Conservation (phyloP, 2,113 vertebrate species). For the Progne subis region DNA sequence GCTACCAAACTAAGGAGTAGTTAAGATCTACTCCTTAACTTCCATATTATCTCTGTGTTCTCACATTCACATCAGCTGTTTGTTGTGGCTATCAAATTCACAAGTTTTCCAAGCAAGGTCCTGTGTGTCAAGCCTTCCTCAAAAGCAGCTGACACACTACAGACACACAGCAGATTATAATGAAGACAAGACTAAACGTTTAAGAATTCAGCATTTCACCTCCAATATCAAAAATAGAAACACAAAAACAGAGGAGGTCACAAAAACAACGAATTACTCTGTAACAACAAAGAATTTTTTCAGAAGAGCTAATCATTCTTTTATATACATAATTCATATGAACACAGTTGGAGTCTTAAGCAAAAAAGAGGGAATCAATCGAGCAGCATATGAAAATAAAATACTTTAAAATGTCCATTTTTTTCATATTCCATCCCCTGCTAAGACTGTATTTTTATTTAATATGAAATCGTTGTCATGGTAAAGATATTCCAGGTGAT, state of each 20-base stretch:
- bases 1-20: neutral
- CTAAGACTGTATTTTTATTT: neutral
- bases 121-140: neutral
- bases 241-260: neutral
- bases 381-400: neutral
- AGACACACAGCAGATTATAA: neutral
- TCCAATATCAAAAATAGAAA: neutral
- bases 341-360: neutral
- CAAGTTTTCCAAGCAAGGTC: neutral
- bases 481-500: neutral
- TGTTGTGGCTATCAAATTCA: slow-evolving; percentile 7
- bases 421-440: neutral
- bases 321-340: neutral
- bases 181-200: neutral
- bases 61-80: slow-evolving; percentile 21
- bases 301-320: neutral
- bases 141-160: neutral
- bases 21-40: neutral
- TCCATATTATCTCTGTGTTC: neutral
- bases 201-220: neutral
- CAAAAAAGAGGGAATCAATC: neutral
- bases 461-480: neutral
- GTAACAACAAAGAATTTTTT: neutral
- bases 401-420: neutral
- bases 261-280: neutral